phyloP scores from a whole-genome alignment of 1,140 invertebrate genomes.

The Ceratoteleas bidentatus region DNA sequence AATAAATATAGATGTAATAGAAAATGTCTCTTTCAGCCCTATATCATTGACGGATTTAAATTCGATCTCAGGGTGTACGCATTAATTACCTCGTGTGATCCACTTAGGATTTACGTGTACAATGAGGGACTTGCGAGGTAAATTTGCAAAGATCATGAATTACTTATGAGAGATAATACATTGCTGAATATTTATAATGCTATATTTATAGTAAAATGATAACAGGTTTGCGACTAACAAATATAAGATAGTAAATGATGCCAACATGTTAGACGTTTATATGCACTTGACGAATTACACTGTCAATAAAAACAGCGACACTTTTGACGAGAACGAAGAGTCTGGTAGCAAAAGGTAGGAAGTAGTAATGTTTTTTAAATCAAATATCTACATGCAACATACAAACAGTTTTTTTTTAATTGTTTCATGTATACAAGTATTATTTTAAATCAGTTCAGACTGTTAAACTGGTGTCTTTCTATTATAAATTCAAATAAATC shows the following conservation, averaged over 20 bases:
- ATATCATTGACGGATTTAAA: slow-evolving; percentile 97
- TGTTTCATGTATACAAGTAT: no score
- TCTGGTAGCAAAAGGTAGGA: slow-evolving; percentile 34
- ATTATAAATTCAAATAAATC: no score
- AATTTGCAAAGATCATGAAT: no score
- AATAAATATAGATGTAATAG: no score
- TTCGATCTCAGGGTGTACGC: slow-evolving; percentile 98
- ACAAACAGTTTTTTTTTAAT: no score
- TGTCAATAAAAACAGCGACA: slow-evolving; percentile 88
- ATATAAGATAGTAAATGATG: no score
- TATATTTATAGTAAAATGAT: slow-evolving; percentile 56
- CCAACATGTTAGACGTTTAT: slow-evolving; percentile 92
- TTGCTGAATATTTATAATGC: slow-evolving; percentile 30
- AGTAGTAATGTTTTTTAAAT: not conserved
- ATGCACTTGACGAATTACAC: slow-evolving; percentile 99
- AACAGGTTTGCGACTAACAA: slow-evolving; percentile 92
- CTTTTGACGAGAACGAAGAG: slow-evolving; percentile 33
- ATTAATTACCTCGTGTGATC: slow-evolving; percentile 96
- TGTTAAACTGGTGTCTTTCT: no score
- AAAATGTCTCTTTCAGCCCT: slow-evolving; percentile 82
- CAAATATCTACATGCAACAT: not conserved
- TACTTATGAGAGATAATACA: not conserved
- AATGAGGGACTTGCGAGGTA: slow-evolving; percentile 94
- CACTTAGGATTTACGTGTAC: slow-evolving; percentile 95
- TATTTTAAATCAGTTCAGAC: no score